phyloP scores from a whole-genome alignment of 64 coral and sea anemone species.

The Actinia tenebrosa region DNA sequence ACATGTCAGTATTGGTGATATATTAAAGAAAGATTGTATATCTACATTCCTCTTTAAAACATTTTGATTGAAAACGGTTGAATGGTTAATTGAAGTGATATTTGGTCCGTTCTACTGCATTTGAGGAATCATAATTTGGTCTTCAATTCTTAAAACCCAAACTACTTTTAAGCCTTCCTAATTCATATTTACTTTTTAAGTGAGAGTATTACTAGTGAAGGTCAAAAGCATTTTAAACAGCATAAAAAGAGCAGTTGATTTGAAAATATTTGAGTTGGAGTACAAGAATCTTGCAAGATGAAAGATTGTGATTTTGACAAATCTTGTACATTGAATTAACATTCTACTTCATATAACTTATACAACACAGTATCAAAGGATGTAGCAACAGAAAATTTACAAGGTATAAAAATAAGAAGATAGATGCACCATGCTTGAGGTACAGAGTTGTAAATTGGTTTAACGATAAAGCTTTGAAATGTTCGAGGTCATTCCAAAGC shows the following conservation, averaged over 20 bases:
- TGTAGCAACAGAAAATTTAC: neutral
- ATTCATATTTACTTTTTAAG: neutral
- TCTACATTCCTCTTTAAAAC: neutral
- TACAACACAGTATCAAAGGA: neutral
- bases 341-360: neutral
- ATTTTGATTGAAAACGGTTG: neutral
- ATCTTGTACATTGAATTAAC: neutral
- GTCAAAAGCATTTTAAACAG: neutral
- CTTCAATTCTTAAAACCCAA: neutral
- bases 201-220: neutral
- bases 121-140: neutral
- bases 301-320: neutral
- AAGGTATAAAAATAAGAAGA: neutral
- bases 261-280: neutral
- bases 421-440: neutral
- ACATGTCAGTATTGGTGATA: neutral
- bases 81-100: neutral
- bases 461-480: neutral
- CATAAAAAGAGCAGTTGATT: neutral
- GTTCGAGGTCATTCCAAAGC: neutral
- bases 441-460: neutral
- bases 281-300: neutral
- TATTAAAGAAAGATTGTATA: neutral
- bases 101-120: neutral
- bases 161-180: neutral